Percentiles rank a stretch among this genome's conserved stretches.
phyloP scores from a whole-genome alignment of 2,113 vertebrate species.

The Sarotherodon lohbergeri region DNA sequence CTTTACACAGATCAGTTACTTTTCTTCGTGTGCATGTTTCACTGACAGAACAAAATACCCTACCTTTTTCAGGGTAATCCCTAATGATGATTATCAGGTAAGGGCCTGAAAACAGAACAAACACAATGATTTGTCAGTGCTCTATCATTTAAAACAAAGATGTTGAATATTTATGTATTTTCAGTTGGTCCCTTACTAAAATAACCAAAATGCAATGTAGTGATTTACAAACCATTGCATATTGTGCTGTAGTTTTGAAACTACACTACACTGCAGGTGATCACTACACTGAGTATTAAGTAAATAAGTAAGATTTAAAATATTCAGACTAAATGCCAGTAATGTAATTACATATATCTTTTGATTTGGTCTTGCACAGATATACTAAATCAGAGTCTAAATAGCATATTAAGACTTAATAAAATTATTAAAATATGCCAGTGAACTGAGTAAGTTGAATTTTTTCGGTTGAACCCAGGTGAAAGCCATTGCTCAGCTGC shows the following conservation, averaged over 20 bases:
- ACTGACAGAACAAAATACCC: conserved; percentile 67
- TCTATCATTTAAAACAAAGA: neutral
- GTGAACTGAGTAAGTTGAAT: neutral
- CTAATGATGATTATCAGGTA: conserved; percentile 73
- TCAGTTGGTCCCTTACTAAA: neutral
- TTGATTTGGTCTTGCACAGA: neutral
- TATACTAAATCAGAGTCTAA: neutral
- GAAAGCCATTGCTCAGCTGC: conserved; percentile 70
- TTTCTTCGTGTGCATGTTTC: conserved; percentile 71
- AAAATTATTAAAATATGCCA: neutral
- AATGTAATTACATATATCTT: neutral
- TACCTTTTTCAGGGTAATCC: conserved; percentile 73
- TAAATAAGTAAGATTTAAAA: neutral
- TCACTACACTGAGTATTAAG: neutral
- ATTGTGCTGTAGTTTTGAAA: neutral
- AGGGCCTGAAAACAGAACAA: neutral
- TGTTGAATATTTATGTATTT: neutral
- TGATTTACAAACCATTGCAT: neutral
- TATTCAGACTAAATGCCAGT: neutral
- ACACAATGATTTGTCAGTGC: neutral
- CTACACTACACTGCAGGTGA: neutral
- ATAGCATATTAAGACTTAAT: neutral
- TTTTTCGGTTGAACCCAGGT: conserved; percentile 42
- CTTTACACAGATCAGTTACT: conserved; percentile 68
- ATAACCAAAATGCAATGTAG: neutral